Conservation (phyloP, 1,140 invertebrate genomes). For the Euwallacea similis region DNA sequence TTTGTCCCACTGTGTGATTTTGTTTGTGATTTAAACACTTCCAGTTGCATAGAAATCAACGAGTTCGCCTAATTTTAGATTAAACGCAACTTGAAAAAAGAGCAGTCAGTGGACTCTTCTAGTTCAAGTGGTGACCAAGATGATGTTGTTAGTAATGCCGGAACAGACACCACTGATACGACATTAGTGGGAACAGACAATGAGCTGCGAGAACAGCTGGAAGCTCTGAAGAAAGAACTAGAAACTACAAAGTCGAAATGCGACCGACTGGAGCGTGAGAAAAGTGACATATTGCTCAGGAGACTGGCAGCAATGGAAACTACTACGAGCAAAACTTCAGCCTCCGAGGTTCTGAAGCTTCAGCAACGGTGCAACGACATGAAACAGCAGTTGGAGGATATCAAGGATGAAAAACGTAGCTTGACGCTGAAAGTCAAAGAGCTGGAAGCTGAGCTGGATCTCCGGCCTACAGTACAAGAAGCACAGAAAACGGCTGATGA, state of each 20-base stretch:
- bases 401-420: constrained; percentile 80
- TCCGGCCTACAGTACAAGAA: constrained; percentile 57
- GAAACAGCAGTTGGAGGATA: constrained; percentile 74
- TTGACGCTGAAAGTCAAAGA: constrained; percentile 70
- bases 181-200: constrained; percentile 56
- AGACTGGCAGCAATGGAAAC: constrained; percentile 75
- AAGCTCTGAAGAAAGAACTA: constrained; percentile 66
- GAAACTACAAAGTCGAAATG: constrained; percentile 66
- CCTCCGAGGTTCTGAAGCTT: constrained; percentile 69
- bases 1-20: too few relatives aligned
- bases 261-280: constrained; percentile 81
- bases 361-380: constrained; percentile 84
- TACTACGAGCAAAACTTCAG: constrained; percentile 68
- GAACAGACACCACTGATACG: constrained; percentile 61
- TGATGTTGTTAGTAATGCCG: constrained; percentile 56
- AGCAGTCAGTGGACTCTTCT: constrained; percentile 37
- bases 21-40: too few relatives aligned
- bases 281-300: constrained; percentile 79
- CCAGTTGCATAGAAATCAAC: too few relatives aligned
- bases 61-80: constrained; percentile 36
- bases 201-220: constrained; percentile 65
- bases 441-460: constrained; percentile 68
- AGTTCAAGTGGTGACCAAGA: constrained; percentile 53
- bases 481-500: constrained; percentile 65
- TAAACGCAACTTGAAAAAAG: constrained; percentile 40